Conservation (phyloP, 1,140 invertebrate species). For the Trachymyrmex septentrionalis region DNA sequence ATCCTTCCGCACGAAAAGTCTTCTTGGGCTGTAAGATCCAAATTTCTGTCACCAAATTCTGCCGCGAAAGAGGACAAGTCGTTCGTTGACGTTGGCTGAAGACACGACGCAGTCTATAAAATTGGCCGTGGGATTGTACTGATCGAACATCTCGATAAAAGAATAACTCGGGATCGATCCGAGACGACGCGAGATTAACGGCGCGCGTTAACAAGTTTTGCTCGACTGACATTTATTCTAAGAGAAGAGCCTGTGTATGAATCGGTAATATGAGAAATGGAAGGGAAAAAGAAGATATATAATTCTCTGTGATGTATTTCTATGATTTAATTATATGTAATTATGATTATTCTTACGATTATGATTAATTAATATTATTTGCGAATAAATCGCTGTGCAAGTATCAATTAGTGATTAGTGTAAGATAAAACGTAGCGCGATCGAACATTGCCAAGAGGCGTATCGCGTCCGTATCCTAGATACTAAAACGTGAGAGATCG, state of each 20-base stretch:
- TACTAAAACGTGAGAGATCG: conserved; percentile 28
- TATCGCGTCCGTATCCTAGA: conserved; percentile 47
- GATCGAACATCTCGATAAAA: conserved; percentile 16
- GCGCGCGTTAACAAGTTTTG: conserved; percentile 25
- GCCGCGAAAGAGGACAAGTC: background rate
- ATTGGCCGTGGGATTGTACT: conserved; percentile 6
- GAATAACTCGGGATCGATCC: conserved; percentile 18
- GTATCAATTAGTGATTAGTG: conserved; percentile 57
- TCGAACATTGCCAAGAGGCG: conserved; percentile 34
- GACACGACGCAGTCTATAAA: conserved; percentile 30
- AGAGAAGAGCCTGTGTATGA: conserved; percentile 37
- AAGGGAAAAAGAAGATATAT: conserved; percentile 58
- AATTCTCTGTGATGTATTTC: conserved; percentile 78
- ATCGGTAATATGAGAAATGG: conserved; percentile 33
- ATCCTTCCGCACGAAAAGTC: conserved; percentile 27
- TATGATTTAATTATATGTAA: conserved; percentile 67
- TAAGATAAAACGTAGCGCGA: conserved; percentile 44
- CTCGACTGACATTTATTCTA: conserved; percentile 42
- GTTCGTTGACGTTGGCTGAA: conserved; percentile 7
- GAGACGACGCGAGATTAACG: conserved; percentile 11
- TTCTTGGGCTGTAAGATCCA: conserved; percentile 31
- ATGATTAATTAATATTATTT: conserved; percentile 69
- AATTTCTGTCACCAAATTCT: conserved; percentile 22
- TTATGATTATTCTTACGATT: conserved; percentile 65
- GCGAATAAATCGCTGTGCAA: conserved; percentile 53